A percentile compares a stretch with the other conserved stretches of the same genome.
Evolutionary conservation across 2,888 invertebrate genomes (phyloP).

Genomic region (Stenurella melanura): DNA sequence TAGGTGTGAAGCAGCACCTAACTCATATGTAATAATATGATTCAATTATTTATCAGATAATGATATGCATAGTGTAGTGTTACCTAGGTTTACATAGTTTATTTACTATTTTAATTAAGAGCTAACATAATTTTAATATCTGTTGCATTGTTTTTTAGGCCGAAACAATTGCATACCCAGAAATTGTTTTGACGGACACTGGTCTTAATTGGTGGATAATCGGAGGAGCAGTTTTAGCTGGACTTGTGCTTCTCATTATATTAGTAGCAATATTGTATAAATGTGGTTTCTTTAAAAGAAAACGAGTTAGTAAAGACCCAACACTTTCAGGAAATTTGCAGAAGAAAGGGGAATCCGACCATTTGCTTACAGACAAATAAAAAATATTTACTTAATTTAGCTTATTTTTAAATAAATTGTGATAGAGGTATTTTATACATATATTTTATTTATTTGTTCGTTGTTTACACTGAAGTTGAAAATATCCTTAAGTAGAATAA

Average conservation of each 20-base stretch:
- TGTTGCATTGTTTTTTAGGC: slow-evolving; percentile 77
- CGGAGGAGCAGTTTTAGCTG: slow-evolving; percentile 87
- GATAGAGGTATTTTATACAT: slow-evolving; percentile 37
- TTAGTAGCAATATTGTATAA: slow-evolving; percentile 90
- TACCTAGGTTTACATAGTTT: neutral
- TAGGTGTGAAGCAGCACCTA: too few relatives aligned
- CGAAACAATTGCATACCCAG: slow-evolving; percentile 89
- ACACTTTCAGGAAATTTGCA: slow-evolving; percentile 80
- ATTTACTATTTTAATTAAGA: neutral
- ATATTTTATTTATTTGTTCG: slow-evolving; percentile 33
- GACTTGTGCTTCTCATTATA: slow-evolving; percentile 87
- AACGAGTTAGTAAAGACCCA: slow-evolving; percentile 83
- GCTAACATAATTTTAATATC: neutral
- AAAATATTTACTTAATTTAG: slow-evolving; percentile 36
- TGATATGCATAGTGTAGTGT: too few relatives aligned
- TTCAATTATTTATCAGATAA: too few relatives aligned
- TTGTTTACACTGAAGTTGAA: slow-evolving; percentile 19
- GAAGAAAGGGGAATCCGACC: slow-evolving; percentile 66
- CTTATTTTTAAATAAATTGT: slow-evolving; percentile 35
- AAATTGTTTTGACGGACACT: slow-evolving; percentile 84
- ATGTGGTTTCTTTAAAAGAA: slow-evolving; percentile 92
- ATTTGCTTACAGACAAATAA: slow-evolving; percentile 52
- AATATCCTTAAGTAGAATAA: slow-evolving; percentile 11
- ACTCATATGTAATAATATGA: too few relatives aligned
- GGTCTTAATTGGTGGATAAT: slow-evolving; percentile 93